These are phyloP conservation scores for Phoeniculus purpureus DNA, from an alignment of 2,797 vertebrate genomes.

Conservation along the genomic window DNA sequence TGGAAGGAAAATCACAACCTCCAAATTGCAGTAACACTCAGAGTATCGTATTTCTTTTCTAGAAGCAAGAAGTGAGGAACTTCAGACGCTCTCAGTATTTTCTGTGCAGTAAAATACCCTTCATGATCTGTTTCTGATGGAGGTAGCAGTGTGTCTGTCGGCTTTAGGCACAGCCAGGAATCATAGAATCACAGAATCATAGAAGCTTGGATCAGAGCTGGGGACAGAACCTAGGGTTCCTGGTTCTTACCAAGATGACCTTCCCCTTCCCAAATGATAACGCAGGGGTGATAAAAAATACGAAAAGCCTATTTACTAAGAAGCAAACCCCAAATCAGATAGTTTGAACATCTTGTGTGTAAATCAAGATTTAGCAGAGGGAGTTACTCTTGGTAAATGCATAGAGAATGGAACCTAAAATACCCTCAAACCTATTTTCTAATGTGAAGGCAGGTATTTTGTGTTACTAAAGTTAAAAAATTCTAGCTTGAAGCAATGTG, in stretches of 20 bases:
- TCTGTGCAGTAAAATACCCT: background rate
- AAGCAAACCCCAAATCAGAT: background rate
- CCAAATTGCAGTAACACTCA: background rate
- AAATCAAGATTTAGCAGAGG: background rate
- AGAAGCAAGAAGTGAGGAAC: background rate
- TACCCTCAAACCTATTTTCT: background rate
- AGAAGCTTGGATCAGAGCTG: background rate
- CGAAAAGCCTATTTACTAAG: background rate
- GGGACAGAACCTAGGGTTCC: conserved; percentile 8
- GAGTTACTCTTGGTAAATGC: conserved; percentile 48
- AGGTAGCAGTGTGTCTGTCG: background rate
- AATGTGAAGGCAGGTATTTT: conserved; percentile 33
- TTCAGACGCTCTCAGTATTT: background rate
- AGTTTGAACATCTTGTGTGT: background rate
- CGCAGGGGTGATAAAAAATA: conserved; percentile 9
- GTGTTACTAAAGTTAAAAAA: conserved; percentile 21
- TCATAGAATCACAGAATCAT: no score
- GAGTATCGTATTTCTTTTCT: background rate
- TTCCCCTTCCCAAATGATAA: background rate
- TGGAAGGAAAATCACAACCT: background rate
- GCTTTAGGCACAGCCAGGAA: background rate
- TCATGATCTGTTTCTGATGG: background rate
- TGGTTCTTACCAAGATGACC: background rate
- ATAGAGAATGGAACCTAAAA: background rate
- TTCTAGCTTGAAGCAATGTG: conserved; percentile 58